These are phyloP conservation scores for Poecile montanus DNA, from an alignment of 2,797 vertebrate species.

Conservation along the genomic window DNA sequence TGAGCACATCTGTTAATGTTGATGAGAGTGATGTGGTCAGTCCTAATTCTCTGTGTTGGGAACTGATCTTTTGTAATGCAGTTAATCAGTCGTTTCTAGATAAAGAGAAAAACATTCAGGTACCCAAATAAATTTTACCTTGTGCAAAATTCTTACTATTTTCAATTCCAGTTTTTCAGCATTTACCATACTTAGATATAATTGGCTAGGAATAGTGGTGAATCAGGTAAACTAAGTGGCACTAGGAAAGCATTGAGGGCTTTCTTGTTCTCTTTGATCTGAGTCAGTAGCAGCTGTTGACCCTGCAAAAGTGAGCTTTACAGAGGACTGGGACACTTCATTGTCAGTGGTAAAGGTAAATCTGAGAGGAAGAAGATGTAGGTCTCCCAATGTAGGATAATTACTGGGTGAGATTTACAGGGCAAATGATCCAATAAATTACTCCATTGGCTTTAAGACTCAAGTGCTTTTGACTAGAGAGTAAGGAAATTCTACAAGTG, in stretches of 20 bases:
- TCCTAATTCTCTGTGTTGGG: slow-evolving; percentile 21
- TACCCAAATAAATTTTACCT: background rate
- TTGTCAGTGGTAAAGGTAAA: background rate
- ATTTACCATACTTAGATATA: background rate
- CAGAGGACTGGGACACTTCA: background rate
- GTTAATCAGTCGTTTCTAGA: slow-evolving; percentile 31
- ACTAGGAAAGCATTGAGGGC: background rate
- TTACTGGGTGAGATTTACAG: background rate
- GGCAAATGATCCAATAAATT: background rate
- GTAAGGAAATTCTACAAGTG: background rate
- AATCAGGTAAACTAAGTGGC: background rate
- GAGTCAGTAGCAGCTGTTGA: background rate
- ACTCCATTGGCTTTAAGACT: background rate
- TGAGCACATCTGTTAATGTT: slow-evolving; percentile 40
- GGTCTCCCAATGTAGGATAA: background rate
- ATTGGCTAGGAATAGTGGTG: background rate
- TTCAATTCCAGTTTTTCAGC: background rate
- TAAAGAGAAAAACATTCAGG: slow-evolving; percentile 11
- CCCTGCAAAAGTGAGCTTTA: background rate
- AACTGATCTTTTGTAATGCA: slow-evolving; percentile 48
- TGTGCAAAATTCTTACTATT: background rate
- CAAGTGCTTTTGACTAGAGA: background rate
- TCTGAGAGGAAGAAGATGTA: background rate
- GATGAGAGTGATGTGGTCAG: slow-evolving; percentile 38
- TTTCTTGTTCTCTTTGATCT: background rate